Conservation (phyloP, 2,797 vertebrate species). For the Hipposideros larvatus region DNA sequence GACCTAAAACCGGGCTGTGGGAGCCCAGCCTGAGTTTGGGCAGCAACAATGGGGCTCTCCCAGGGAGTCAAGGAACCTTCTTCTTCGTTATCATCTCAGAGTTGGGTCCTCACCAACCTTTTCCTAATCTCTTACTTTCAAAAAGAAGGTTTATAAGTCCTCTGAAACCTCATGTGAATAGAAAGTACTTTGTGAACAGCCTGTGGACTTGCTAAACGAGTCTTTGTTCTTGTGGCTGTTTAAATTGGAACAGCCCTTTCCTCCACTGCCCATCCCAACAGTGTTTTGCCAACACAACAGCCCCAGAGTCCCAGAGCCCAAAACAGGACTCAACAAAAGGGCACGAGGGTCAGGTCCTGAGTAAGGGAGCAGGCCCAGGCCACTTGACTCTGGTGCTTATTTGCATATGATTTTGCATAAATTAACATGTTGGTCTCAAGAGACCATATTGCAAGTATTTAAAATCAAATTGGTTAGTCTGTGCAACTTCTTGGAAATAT, state of each 20-base stretch:
- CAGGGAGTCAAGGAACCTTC: background rate
- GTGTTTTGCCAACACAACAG: background rate
- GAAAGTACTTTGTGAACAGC: background rate
- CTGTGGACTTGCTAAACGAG: background rate
- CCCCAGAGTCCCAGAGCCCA: background rate
- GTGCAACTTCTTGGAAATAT: background rate
- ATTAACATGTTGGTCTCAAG: constrained; percentile 27
- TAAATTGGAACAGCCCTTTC: background rate
- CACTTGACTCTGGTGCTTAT: background rate
- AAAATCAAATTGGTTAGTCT: background rate
- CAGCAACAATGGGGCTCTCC: background rate
- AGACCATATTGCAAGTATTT: constrained; percentile 10
- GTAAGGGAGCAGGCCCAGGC: background rate
- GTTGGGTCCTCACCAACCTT: background rate
- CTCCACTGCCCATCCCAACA: background rate
- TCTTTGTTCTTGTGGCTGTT: background rate
- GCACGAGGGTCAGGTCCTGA: background rate
- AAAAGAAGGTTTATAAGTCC: background rate
- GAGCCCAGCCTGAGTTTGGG: too few species aligned
- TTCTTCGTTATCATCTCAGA: background rate
- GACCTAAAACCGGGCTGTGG: background rate
- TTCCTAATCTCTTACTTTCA: background rate
- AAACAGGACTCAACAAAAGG: background rate
- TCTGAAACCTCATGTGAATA: background rate
- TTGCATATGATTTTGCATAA: constrained; percentile 9